Percentiles rank a stretch among this genome's conserved stretches.
Conservation (phyloP, 2,888 invertebrate species). For the Carabus problematicus region DNA sequence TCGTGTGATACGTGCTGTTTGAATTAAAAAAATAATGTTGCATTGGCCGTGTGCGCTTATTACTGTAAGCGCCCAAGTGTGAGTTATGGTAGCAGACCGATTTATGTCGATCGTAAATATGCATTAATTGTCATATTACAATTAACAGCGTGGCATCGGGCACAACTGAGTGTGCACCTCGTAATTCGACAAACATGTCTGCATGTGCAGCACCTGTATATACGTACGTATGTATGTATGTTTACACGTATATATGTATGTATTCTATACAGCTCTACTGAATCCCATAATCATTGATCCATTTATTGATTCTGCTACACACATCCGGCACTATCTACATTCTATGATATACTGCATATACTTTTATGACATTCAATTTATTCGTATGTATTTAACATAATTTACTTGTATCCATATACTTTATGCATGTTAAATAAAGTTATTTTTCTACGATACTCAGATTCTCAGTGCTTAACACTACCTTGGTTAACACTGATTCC, state of each 20-base stretch:
- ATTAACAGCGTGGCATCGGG: slow-evolving; percentile 19
- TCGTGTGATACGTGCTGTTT: background rate
- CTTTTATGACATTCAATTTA: too few species aligned
- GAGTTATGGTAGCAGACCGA: slow-evolving; percentile 31
- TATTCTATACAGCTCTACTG: too few species aligned
- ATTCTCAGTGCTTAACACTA: background rate
- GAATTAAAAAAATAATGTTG: background rate
- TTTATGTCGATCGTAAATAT: slow-evolving; percentile 32
- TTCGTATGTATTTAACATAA: too few species aligned
- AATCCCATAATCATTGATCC: too few species aligned
- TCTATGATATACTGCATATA: too few species aligned
- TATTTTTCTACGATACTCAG: background rate
- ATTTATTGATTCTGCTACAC: too few species aligned
- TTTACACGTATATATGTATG: too few species aligned
- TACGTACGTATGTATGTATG: too few species aligned
- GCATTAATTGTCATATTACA: slow-evolving; percentile 39
- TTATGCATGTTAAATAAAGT: background rate
- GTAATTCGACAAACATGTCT: too few species aligned
- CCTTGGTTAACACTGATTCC: too few species aligned
- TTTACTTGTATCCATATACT: background rate
- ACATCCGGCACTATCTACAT: too few species aligned
- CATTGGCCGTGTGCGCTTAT: background rate
- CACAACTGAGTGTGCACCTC: background rate
- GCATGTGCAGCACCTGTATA: too few species aligned
- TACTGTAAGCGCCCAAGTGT: background rate